Evolutionary conservation across 1,140 invertebrate species (phyloP), one percentile per base, ranked within the genome.

Genomic region (Aphaenogaster ashmeadi): DNA sequence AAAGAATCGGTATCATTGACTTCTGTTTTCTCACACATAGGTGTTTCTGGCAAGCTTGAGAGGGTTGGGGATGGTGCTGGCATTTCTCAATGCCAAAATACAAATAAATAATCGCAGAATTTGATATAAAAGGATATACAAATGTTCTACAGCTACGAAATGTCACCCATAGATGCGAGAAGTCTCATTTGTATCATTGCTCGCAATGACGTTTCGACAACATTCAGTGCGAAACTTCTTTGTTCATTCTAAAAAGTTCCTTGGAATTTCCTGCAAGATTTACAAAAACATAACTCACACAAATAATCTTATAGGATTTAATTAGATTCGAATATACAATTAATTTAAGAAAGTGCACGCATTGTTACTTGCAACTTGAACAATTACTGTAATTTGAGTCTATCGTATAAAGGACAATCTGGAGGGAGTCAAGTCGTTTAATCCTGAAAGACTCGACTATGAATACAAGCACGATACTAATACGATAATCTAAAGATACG

Each of bases 51-150:
- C 58, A 94, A 91, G 85, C 89, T 94, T 75, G 93, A 88, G 41
- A 93, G 89, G 21, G 94, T 92, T 38, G 92, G 94, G 75, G 95
- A 94, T 75, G 94, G 95, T 80, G 94, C 94, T 88, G 95, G 95
- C 95, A 95, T 91, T 87, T 89, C 64, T 83, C 9, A 56, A 50
- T 44, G 44, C 85, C 94, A 86, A 87, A 84, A 66, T 69, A 11
- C 8, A 56, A 80, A 87, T 64, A 58, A 52, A 75, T 58, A 66
- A 72, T 58, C 52, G 36, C 21, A 75, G 64, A 75, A 66, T 64
- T 89, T 27, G 15, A 86, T 72, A 47, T 11, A 89, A 44, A 44
- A 47, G 7, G 8, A 44, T 15, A 84, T 74, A 58, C 5, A 56
- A 60, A 87, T 62, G 13, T 54, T 50, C 18, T 38, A 72, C n/a